Percentiles rank a stretch among this genome's conserved stretches.
Conservation (phyloP, 1,140 invertebrate species). For the Drosophila sp. region DNA sequence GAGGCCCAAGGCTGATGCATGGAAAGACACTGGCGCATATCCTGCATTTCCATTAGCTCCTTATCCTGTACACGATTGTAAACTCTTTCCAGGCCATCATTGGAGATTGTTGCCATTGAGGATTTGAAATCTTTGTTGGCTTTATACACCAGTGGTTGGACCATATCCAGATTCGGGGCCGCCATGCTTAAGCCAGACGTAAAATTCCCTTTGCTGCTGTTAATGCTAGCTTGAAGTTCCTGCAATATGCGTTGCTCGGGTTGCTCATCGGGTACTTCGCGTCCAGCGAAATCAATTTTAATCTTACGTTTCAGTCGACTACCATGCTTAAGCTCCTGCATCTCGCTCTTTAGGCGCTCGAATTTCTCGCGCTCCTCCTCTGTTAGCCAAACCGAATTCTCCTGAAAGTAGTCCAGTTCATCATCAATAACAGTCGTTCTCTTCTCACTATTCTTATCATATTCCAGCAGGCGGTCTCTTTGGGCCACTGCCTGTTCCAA, state of each 20-base stretch:
- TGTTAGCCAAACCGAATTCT: constrained; percentile 92
- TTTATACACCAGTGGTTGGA: constrained; percentile 42
- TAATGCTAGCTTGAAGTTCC: constrained; percentile 82
- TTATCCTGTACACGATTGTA: constrained; percentile 90
- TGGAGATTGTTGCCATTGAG: constrained; percentile 19
- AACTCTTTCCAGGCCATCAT: constrained; percentile 64
- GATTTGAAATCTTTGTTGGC: constrained; percentile 40
- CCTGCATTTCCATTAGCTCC: constrained; percentile 93
- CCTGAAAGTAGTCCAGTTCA: constrained; percentile 94
- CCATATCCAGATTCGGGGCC: constrained; percentile 49
- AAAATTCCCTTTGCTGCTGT: constrained; percentile 33
- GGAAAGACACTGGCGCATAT: constrained; percentile 94
- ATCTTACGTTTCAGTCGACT: constrained; percentile 88
- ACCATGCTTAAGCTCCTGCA: constrained; percentile 88
- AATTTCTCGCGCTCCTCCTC: constrained; percentile 88
- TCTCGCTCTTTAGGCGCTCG: constrained; percentile 88
- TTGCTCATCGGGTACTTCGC: constrained; percentile 84
- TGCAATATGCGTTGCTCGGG: constrained; percentile 84
- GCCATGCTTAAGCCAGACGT: constrained; percentile 1
- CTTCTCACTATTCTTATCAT: constrained; percentile 92
- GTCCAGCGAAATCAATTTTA: constrained; percentile 92
- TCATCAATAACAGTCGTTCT: constrained; percentile 97
- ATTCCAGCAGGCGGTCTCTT: constrained; percentile 93
- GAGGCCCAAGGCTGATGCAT: constrained; percentile 99
- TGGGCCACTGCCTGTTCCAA: constrained; percentile 89